Evolutionary conservation across 1,140 invertebrate species (phyloP).

Genomic region (Olivierus martensii): DNA sequence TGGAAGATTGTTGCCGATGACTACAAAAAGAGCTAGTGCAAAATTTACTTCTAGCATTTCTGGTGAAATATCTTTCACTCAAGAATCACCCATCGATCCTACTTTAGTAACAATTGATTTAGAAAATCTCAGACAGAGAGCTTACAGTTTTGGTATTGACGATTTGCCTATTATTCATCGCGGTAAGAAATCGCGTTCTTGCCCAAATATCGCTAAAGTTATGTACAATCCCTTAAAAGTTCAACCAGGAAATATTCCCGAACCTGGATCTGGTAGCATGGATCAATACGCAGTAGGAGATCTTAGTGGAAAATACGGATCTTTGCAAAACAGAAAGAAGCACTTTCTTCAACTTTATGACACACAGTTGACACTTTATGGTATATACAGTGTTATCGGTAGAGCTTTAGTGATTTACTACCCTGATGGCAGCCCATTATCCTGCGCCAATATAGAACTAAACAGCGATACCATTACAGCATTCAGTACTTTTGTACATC

Average conservation of each 20-base stretch:
- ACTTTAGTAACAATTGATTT: slow-evolving; percentile 63
- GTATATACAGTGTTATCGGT: slow-evolving; percentile 57
- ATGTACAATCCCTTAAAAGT: slow-evolving; percentile 37
- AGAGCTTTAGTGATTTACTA: slow-evolving; percentile 60
- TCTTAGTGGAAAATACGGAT: slow-evolving; percentile 63
- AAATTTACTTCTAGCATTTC: slow-evolving; percentile 56
- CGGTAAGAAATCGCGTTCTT: slow-evolving; percentile 23
- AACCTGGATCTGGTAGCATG: slow-evolving; percentile 41
- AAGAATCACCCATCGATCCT: slow-evolving; percentile 67
- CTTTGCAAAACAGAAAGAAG: slow-evolving; percentile 15
- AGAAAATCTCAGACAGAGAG: slow-evolving; percentile 31
- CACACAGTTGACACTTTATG: slow-evolving; percentile 55
- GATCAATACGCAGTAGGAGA: slow-evolving; percentile 79
- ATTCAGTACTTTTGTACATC: slow-evolving; percentile 46
- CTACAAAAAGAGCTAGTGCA: slow-evolving; percentile 48
- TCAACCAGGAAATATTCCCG: slow-evolving; percentile 23
- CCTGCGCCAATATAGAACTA: slow-evolving; percentile 35
- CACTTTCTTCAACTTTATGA: not conserved
- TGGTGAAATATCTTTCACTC: slow-evolving; percentile 59
- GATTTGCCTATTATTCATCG: slow-evolving; percentile 31
- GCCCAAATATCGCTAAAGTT: slow-evolving; percentile 27
- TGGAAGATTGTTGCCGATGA: slow-evolving; percentile 77
- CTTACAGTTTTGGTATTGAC: slow-evolving; percentile 37
- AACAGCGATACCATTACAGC: slow-evolving; percentile 24
- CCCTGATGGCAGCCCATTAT: slow-evolving; percentile 27